Evolutionary conservation across 2,888 invertebrate genomes (phyloP).

Genomic region (Drosophila anomalata): DNA sequence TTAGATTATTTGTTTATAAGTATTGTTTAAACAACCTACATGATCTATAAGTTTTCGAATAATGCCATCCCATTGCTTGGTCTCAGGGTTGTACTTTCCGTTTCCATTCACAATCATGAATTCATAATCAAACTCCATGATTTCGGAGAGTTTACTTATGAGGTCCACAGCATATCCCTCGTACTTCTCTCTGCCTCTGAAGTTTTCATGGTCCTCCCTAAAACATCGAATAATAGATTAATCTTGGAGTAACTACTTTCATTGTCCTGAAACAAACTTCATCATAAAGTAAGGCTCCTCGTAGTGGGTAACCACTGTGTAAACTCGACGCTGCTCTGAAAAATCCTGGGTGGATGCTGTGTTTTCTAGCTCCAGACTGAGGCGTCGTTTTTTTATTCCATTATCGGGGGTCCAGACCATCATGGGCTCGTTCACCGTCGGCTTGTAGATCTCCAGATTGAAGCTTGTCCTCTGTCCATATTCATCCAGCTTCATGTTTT

Average conservation of each 20-base stretch:
- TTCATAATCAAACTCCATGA: constrained; percentile 88
- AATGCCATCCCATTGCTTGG: constrained; percentile 92
- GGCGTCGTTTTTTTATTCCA: constrained; percentile 61
- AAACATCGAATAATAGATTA: neutral
- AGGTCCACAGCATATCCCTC: constrained; percentile 97
- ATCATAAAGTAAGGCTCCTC: constrained; percentile 90
- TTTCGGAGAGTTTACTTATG: constrained; percentile 90
- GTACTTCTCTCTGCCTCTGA: constrained; percentile 87
- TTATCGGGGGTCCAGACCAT: constrained; percentile 81
- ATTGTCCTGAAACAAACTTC: constrained; percentile 73
- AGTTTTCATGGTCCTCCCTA: constrained; percentile 85
- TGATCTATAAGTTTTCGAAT: constrained; percentile 90
- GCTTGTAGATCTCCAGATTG: constrained; percentile 85
- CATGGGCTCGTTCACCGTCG: constrained; percentile 83
- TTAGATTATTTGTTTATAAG: neutral
- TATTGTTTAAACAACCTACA: constrained; percentile 84
- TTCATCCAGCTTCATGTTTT: constrained; percentile 84
- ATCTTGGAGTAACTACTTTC: neutral
- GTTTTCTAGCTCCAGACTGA: constrained; percentile 52
- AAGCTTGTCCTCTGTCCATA: constrained; percentile 86
- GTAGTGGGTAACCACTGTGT: constrained; percentile 89
- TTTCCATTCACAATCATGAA: constrained; percentile 90
- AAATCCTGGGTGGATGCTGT: constrained; percentile 84
- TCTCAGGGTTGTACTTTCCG: constrained; percentile 88
- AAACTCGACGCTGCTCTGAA: constrained; percentile 86